Base-by-base conservation (phyloP, 1,140 invertebrate species). In the Papilio polytes region DNA sequence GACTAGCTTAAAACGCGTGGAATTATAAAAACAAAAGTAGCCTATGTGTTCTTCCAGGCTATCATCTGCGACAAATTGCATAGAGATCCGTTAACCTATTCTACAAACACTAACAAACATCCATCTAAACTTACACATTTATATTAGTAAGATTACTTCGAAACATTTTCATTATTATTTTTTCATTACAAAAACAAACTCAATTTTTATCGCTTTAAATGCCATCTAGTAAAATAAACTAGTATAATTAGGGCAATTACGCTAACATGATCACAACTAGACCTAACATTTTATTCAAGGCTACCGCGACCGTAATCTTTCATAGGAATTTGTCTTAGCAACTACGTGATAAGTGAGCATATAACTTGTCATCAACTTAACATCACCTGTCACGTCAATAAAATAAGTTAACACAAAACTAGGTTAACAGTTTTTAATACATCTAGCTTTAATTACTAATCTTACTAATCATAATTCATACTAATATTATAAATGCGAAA, bases 291-390 rank as follows among this genome's bases (percentile, higher is more conserved):
- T 56, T 56, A 20, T 56, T 56, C 53, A 56, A 56, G 53, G 53
- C 8, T 56, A n/a, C 7, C 18, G 9, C 53, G 53, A 56, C 53
- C 53, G 18, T 56, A 56, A 56, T 56, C 53, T 18, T 20, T 20
- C 53, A 18, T n/a, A 56, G 18, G 53, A 56, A 56, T 56, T 56
- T 20, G 53, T 56, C 53, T 51, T 51, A 51, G 53, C 18, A 56
- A 56, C 53, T n/a, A 4, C 48, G 48, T n/a, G 18, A 56, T n/a
- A 56, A 56, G 53, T n/a, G 13, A 48, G 46, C 46, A 3, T 56
- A 56, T 56, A 56, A 20, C 53, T 56, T 56, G 53, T 56, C 53
- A 56, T 56, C 53, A 56, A 56, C 18, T 56, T 53, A 53, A 53
- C 53, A 56, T 56, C 53, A 56, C 53, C 18, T 56, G 53, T 56